Conservation (phyloP, 2,888 invertebrate genomes). For the Galeruca laticollis region DNA sequence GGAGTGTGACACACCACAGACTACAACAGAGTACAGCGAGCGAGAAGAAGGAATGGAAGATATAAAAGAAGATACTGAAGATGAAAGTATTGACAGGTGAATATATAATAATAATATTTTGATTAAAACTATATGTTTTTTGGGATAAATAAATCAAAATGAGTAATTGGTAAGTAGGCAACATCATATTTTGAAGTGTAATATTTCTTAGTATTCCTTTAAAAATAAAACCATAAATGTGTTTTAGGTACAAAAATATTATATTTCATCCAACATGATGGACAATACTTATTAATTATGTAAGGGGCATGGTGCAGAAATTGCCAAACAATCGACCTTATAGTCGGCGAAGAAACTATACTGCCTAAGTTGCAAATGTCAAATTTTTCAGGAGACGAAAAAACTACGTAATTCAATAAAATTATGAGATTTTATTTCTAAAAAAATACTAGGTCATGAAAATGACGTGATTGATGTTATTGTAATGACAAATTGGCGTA, state of each 20-base stretch:
- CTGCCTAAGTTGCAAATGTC: constrained; percentile 5
- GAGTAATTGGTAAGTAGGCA: too few relatives aligned
- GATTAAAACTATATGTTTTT: too few relatives aligned
- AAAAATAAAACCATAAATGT: too few relatives aligned
- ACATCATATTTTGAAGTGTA: too few relatives aligned
- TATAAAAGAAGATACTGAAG: constrained; percentile 35
- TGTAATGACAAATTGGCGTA: constrained; percentile 5
- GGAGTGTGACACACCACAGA: constrained; percentile 40
- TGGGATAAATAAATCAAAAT: too few relatives aligned
- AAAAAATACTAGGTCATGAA: too few relatives aligned
- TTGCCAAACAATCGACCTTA: too few relatives aligned
- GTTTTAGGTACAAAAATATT: too few relatives aligned
- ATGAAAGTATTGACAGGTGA: constrained; percentile 34
- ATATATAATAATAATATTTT: background rate
- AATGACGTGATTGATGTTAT: background rate
- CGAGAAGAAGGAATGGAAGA: constrained; percentile 38
- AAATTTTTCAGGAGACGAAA: too few relatives aligned
- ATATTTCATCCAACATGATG: background rate
- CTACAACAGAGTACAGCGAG: constrained; percentile 36
- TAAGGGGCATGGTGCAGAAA: too few relatives aligned
- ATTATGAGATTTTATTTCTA: constrained; percentile 9
- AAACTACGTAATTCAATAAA: too few relatives aligned
- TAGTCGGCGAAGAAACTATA: constrained; percentile 13
- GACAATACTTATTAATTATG: background rate
- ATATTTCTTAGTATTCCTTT: too few relatives aligned